Percentiles rank a stretch among this genome's conserved stretches.
phyloP scores from a whole-genome alignment of 2,888 invertebrate species.

The Acrocyrtus sp. region DNA sequence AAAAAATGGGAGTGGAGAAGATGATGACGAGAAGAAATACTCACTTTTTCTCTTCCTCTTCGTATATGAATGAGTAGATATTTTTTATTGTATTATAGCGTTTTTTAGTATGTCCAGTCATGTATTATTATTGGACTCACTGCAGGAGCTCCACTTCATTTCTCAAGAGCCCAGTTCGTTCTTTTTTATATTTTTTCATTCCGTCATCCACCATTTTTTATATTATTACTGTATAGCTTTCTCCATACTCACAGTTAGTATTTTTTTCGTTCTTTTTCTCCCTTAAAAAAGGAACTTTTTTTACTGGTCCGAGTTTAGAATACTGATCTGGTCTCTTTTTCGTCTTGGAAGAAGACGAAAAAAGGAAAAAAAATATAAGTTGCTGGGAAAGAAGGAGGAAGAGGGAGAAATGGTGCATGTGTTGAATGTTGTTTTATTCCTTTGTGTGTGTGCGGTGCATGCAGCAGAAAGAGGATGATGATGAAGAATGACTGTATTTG shows the following conservation, averaged over 20 bases:
- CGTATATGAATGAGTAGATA: no score
- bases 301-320: conserved; percentile 53
- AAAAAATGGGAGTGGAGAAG: no score
- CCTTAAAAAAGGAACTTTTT: conserved; percentile 53
- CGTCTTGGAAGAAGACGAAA: background rate
- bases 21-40: conserved; percentile 13
- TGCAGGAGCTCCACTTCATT: conserved; percentile 58
- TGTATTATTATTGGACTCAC: conserved; percentile 39
- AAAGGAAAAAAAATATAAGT: conserved; percentile 7
- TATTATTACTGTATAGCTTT: conserved; percentile 56
- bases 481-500: no score
- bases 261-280: no score
- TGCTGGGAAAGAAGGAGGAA: no score
- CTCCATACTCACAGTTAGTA: no score
- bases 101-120: conserved; percentile 28
- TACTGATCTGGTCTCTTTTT: conserved; percentile 31
- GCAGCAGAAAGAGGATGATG: no score
- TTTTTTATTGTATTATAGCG: no score
- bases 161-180: conserved; percentile 60
- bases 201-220: conserved; percentile 59
- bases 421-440: conserved; percentile 20
- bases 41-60: conserved; percentile 16
- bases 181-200: no score
- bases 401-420: conserved; percentile 4
- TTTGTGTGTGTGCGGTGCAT: no score